Conservation (phyloP, 2,113 vertebrate genomes). For the Phalacrocorax aristotelis region DNA sequence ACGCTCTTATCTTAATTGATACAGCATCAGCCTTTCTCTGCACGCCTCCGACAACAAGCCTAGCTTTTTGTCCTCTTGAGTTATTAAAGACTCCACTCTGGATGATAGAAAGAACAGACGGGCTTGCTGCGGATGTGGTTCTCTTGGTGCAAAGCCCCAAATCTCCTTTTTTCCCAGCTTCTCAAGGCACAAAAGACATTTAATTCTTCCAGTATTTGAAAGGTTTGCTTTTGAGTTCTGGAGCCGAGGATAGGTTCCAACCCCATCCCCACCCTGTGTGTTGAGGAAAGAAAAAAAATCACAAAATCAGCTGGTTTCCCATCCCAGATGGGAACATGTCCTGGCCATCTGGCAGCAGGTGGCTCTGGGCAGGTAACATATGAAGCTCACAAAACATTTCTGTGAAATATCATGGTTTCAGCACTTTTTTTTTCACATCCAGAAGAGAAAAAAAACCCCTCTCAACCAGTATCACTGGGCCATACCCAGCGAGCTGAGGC, state of each 20-base stretch:
- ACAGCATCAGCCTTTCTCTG: neutral
- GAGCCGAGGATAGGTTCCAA: neutral
- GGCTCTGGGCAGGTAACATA: neutral
- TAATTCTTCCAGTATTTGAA: neutral
- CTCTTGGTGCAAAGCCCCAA: neutral
- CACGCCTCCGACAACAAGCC: neutral
- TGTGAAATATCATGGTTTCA: neutral
- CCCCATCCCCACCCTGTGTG: too few species aligned
- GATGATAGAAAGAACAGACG: neutral
- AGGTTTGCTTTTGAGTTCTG: neutral
- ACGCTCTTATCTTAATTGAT: constrained; percentile 46
- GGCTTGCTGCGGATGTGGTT: neutral
- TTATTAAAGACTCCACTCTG: neutral
- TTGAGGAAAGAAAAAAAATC: neutral
- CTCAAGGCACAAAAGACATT: neutral
- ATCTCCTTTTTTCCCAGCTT: neutral
- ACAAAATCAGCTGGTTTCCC: neutral
- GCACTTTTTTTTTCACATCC: too few species aligned
- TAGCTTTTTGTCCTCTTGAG: neutral
- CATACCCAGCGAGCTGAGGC: neutral
- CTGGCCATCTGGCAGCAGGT: neutral
- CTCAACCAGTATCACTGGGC: fast-evolving
- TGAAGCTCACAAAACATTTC: neutral
- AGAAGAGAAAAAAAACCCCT: neutral
- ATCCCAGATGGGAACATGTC: neutral